phyloP scores from a whole-genome alignment of 1,140 invertebrate species.

The Lineus longissimus region DNA sequence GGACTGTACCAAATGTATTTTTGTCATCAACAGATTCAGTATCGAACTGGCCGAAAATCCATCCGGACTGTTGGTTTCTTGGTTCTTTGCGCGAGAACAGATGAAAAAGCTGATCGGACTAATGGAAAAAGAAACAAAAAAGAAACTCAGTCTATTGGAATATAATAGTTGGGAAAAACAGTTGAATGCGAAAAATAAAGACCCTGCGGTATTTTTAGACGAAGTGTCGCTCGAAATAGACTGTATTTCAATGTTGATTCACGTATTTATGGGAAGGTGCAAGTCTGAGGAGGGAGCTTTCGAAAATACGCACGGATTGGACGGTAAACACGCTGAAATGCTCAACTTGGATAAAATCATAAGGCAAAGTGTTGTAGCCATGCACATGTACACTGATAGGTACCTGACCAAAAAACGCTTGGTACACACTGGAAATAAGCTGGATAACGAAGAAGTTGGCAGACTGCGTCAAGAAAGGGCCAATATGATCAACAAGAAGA shows the following conservation, averaged over 20 bases:
- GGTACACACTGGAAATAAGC: neutral
- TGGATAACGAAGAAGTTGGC: neutral
- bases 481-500: slow-evolving; percentile 4
- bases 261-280: slow-evolving; percentile 3
- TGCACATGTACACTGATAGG: slow-evolving; percentile 6
- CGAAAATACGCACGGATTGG: slow-evolving; percentile 4
- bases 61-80: neutral
- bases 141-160: neutral
- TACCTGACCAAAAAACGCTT: slow-evolving; percentile 7
- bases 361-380: slow-evolving; percentile 3
- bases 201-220: neutral
- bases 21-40: slow-evolving; percentile 2
- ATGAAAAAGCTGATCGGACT: neutral
- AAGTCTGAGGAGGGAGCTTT: slow-evolving; percentile 1
- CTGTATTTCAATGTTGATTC: slow-evolving; percentile 2
- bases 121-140: slow-evolving; percentile 3
- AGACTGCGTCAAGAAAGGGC: slow-evolving; percentile 2
- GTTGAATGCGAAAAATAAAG: neutral
- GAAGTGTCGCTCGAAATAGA: neutral
- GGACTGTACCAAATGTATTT: slow-evolving; percentile 6
- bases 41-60: slow-evolving; percentile 6
- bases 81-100: slow-evolving; percentile 5
- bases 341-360: neutral
- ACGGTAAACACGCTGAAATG: slow-evolving; percentile 6
- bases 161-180: neutral